Evolutionary conservation across 2,113 vertebrate species (phyloP).

Genomic region (Vulpes lagopus): DNA sequence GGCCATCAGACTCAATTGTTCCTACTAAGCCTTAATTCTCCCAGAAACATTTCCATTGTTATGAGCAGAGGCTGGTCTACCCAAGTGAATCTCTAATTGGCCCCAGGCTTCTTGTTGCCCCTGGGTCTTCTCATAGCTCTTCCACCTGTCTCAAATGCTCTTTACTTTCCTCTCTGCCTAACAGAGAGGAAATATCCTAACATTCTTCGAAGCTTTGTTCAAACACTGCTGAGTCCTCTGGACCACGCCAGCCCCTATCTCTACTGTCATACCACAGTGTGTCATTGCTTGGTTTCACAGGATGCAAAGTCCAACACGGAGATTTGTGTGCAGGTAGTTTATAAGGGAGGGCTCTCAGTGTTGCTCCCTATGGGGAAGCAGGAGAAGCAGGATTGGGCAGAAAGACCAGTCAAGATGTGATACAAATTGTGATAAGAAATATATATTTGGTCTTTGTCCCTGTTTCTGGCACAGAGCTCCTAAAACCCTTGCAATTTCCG

Average conservation of each 20-base stretch:
- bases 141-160: neutral
- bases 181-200: neutral
- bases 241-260: neutral
- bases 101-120: neutral
- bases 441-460: neutral
- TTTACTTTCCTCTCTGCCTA: neutral
- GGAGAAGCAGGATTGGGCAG: neutral
- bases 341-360: neutral
- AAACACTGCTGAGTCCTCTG: neutral
- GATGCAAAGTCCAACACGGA: neutral
- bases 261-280: too few species aligned
- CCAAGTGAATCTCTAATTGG: neutral
- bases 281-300: neutral
- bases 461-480: neutral
- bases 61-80: neutral
- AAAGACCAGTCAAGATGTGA: neutral
- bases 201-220: neutral
- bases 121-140: neutral
- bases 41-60: neutral
- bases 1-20: neutral
- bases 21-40: neutral
- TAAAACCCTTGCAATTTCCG: neutral
- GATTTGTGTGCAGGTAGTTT: neutral
- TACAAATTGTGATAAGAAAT: neutral
- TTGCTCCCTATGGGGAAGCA: neutral